phyloP scores from a whole-genome alignment of 2,888 invertebrate genomes.

The Drosophila anomalipes region DNA sequence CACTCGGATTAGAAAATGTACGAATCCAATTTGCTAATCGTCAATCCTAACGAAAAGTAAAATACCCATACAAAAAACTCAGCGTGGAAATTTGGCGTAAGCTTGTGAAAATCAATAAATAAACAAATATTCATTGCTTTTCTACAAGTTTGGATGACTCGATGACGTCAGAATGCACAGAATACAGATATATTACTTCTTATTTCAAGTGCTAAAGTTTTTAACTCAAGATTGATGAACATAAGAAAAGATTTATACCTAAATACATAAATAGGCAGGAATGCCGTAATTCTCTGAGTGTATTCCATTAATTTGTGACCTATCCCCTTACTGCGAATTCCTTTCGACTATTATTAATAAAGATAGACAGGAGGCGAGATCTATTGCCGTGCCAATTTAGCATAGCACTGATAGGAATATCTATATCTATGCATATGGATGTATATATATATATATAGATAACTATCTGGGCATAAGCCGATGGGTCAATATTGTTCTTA shows the following conservation, averaged over 20 bases:
- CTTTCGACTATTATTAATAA: slow-evolving; percentile 3
- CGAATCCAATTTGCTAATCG: background rate
- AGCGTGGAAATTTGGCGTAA: background rate
- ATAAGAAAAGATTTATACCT: background rate
- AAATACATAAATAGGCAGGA: background rate
- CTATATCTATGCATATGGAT: background rate
- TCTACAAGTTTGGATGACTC: background rate
- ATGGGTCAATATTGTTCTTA: slow-evolving; percentile 55
- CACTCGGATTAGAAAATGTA: background rate
- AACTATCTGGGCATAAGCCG: slow-evolving; percentile 26
- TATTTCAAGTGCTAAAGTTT: background rate
- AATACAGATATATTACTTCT: background rate
- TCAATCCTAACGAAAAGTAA: background rate
- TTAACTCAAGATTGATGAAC: background rate
- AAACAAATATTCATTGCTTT: background rate
- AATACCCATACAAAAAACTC: background rate
- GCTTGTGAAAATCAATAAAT: background rate
- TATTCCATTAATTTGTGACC: background rate
- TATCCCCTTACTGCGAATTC: background rate
- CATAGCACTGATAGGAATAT: background rate
- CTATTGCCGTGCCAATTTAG: slow-evolving; percentile 1
- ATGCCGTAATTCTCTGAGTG: background rate
- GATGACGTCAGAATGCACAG: background rate
- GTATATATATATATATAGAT: slow-evolving; percentile 6
- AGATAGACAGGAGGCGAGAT: slow-evolving; percentile 2